These are phyloP conservation scores for Anneissia japonica DNA, from an alignment of 35 echinoderm and acorn worm genomes.

Conservation along the genomic window DNA sequence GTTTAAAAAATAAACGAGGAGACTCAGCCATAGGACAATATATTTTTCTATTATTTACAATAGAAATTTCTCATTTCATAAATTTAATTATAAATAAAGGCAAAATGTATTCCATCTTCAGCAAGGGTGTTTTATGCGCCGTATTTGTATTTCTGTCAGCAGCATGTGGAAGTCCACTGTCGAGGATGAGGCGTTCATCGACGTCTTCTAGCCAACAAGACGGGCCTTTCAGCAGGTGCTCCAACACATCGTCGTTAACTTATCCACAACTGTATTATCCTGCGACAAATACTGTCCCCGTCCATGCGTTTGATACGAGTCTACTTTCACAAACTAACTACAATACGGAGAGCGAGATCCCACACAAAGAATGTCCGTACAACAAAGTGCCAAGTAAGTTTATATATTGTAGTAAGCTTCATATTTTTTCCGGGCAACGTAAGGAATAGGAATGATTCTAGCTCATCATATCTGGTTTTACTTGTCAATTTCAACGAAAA, in stretches of 20 bases:
- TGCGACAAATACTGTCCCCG: not conserved
- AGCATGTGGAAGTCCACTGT: not conserved
- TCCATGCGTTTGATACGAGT: not conserved
- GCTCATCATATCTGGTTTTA: too few relatives aligned
- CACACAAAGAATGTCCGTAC: not conserved
- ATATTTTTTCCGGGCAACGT: too few relatives aligned
- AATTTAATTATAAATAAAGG: too few relatives aligned
- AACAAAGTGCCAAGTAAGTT: not conserved
- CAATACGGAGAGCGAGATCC: not conserved
- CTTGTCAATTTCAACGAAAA: too few relatives aligned
- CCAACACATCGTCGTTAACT: not conserved
- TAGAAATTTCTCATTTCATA: too few relatives aligned
- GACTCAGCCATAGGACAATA: too few relatives aligned
- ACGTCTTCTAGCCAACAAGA: not conserved
- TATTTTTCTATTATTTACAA: too few relatives aligned
- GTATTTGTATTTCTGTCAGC: too few relatives aligned
- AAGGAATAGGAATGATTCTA: too few relatives aligned
- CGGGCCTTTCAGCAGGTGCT: not conserved
- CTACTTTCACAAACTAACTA: not conserved
- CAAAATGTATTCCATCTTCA: not conserved
- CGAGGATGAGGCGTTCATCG: not conserved
- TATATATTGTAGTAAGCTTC: not conserved
- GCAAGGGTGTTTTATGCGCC: too few relatives aligned
- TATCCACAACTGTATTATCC: not conserved
- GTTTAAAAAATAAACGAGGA: too few relatives aligned